phyloP scores from a whole-genome alignment of 2,888 invertebrate species.

The Tineola bisselliella region DNA sequence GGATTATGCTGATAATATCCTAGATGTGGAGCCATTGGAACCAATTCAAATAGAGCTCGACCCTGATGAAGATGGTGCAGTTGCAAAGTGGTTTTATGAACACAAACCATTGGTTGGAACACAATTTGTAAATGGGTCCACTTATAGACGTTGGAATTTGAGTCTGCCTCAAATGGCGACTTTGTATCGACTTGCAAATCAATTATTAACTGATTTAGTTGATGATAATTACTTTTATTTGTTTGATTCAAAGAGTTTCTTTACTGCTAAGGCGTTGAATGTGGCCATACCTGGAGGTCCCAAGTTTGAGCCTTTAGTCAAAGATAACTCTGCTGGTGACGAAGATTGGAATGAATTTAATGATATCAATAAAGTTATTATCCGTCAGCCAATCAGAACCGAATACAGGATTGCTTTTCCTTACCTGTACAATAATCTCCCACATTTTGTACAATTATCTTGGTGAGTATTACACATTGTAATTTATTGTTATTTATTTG shows the following conservation, averaged over 20 bases:
- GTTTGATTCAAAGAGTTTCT: conserved; percentile 99
- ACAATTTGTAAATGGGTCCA: conserved; percentile 94
- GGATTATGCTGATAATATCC: conserved; percentile 98
- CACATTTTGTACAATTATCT: conserved; percentile 97
- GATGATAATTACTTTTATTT: conserved; percentile 99
- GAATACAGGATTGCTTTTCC: conserved; percentile 99
- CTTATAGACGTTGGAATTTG: conserved; percentile 96
- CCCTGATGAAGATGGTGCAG: conserved; percentile 89
- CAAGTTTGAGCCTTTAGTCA: conserved; percentile 98
- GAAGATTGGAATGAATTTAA: conserved; percentile 99
- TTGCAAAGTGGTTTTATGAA: conserved; percentile 98
- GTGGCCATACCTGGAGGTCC: conserved; percentile 99
- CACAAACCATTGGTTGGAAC: conserved; percentile 95
- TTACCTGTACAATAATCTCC: conserved; percentile 98
- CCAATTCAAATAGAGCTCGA: conserved; percentile 99
- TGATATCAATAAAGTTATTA: conserved; percentile 99
- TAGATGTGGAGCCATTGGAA: conserved; percentile 98
- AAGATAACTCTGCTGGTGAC: conserved; percentile 96
- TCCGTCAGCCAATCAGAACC: conserved; percentile 96
- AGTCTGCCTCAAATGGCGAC: conserved; percentile 97
- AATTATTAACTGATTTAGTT: conserved; percentile 95
- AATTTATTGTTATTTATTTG: no score
- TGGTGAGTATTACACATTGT: conserved; percentile 80
- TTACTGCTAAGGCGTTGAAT: conserved; percentile 98
- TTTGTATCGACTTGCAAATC: conserved; percentile 96